phyloP scores from a whole-genome alignment of 2,888 invertebrate species.

The Spatulosminthurus flaviceps region DNA sequence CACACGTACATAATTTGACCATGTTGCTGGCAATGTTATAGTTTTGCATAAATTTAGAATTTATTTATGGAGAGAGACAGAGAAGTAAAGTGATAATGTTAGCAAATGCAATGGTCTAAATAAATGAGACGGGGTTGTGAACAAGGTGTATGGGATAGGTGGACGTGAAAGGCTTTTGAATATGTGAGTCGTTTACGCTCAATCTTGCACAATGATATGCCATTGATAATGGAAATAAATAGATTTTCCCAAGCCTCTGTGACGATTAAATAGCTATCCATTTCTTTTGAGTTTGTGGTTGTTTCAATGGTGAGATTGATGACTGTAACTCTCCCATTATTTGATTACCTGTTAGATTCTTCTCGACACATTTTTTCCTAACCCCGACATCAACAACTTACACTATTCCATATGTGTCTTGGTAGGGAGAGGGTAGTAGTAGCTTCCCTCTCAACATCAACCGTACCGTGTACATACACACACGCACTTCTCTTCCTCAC shows the following conservation, averaged over 20 bases:
- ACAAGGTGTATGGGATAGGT: neutral
- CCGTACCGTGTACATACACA: neutral
- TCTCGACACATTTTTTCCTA: slow-evolving; percentile 41
- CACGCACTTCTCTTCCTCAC: neutral
- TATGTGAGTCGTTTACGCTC: neutral
- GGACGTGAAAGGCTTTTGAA: neutral
- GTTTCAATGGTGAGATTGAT: slow-evolving; percentile 51
- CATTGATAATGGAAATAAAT: slow-evolving; percentile 48
- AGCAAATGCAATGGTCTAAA: neutral
- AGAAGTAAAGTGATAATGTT: too few species aligned
- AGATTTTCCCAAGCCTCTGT: slow-evolving; percentile 53
- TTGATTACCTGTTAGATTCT: slow-evolving; percentile 51
- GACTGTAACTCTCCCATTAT: slow-evolving; percentile 47
- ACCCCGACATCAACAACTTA: neutral
- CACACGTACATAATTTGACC: too few species aligned
- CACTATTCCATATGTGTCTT: neutral
- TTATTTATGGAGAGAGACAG: too few species aligned
- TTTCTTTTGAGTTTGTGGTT: slow-evolving; percentile 50
- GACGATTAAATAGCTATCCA: slow-evolving; percentile 53
- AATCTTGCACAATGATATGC: slow-evolving; percentile 36
- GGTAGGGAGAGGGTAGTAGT: too few species aligned
- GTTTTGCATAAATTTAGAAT: too few species aligned
- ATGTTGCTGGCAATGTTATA: too few species aligned
- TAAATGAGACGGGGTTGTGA: neutral
- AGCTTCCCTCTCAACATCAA: neutral